These are phyloP conservation scores for Oostethus manadensis DNA, from an alignment of 2,113 vertebrate species.

Conservation along the genomic window DNA sequence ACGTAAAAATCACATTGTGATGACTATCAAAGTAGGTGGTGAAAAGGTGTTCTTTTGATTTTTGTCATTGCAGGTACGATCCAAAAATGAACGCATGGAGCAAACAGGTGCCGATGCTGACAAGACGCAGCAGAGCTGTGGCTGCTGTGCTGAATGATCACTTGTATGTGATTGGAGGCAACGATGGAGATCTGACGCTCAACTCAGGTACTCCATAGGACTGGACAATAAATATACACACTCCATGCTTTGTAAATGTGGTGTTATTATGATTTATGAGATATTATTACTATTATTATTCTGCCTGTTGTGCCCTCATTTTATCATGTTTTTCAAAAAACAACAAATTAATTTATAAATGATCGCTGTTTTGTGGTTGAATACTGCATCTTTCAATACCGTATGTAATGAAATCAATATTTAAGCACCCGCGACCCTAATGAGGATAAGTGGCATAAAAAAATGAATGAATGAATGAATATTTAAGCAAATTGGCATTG, in stretches of 20 bases:
- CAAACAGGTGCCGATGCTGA: constrained; percentile 55
- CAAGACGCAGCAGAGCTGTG: constrained; percentile 38
- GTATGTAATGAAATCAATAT: too few species aligned
- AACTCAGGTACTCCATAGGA: constrained; percentile 50
- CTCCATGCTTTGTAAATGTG: neutral
- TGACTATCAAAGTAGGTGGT: constrained; percentile 15
- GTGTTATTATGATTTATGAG: too few species aligned
- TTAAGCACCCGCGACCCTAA: too few species aligned
- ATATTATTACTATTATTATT: too few species aligned
- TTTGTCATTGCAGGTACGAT: constrained; percentile 53
- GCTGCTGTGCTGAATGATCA: constrained; percentile 55
- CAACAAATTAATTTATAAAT: too few species aligned
- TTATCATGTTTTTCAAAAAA: too few species aligned
- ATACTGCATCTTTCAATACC: too few species aligned
- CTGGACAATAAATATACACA: neutral
- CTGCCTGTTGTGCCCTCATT: too few species aligned
- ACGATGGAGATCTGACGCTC: constrained; percentile 53
- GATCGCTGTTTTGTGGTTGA: too few species aligned
- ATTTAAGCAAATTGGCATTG: too few species aligned
- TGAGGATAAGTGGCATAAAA: too few species aligned
- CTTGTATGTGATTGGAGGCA: constrained; percentile 64
- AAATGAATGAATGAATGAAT: too few species aligned
- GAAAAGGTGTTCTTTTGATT: neutral
- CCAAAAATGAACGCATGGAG: constrained; percentile 59
- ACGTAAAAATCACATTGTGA: constrained; percentile 1